Percentiles rank a stretch among this genome's conserved stretches.
phyloP scores from a whole-genome alignment of 2,113 vertebrate species.

The Neofelis nebulosa region DNA sequence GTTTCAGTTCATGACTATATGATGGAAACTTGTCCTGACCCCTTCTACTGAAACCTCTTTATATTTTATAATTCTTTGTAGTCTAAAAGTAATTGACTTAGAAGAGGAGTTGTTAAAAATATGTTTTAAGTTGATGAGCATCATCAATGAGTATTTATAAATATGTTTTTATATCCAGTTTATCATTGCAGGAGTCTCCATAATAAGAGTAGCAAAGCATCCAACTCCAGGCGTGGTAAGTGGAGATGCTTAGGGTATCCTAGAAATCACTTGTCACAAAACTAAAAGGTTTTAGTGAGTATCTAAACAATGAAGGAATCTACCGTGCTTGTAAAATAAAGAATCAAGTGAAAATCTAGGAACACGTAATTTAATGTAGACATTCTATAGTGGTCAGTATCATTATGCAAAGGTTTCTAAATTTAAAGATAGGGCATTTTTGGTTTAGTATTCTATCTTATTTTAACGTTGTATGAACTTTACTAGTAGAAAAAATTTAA shows the following conservation, averaged over 20 bases:
- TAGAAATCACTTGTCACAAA: slow-evolving; percentile 27
- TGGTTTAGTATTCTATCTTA: not conserved
- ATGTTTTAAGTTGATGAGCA: slow-evolving; percentile 2
- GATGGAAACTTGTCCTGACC: not conserved
- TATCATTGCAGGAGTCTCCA: slow-evolving; percentile 57
- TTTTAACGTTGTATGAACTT: not conserved
- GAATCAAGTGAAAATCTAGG: not conserved
- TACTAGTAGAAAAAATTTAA: not conserved
- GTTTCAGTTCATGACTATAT: not conserved
- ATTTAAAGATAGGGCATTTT: not conserved
- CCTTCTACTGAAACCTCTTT: not conserved
- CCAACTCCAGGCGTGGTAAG: slow-evolving; percentile 2
- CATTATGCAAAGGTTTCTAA: not conserved
- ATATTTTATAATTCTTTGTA: not conserved
- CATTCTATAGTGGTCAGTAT: not conserved
- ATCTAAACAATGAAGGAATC: not conserved
- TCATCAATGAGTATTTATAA: slow-evolving; percentile 61
- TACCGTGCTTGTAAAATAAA: not conserved
- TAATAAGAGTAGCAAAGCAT: slow-evolving; percentile 18
- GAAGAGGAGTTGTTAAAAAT: slow-evolving; percentile 29
- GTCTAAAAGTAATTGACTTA: slow-evolving; percentile 40
- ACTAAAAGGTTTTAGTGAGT: not conserved
- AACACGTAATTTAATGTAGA: not conserved
- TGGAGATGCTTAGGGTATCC: not conserved
- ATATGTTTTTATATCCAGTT: slow-evolving; percentile 72